Evolutionary conservation across 2,113 vertebrate species (phyloP).

Genomic region (Sterrhoptilus dennistouni): DNA sequence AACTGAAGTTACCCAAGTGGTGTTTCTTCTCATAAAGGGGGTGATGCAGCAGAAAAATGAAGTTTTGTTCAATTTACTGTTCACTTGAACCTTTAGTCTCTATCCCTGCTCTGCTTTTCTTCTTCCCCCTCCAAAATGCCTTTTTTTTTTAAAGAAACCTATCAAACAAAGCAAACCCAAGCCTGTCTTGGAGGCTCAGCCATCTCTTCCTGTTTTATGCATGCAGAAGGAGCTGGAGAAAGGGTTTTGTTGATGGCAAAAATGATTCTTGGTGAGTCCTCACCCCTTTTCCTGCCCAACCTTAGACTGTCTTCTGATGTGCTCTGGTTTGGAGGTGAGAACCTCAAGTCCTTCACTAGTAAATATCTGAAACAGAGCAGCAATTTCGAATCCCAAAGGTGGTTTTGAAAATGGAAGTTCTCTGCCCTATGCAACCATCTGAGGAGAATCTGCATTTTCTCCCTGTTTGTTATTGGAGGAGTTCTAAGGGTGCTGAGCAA

Average conservation of each 20-base stretch:
- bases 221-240: not conserved
- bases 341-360: not conserved
- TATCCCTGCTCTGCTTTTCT: not conserved
- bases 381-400: not conserved
- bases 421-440: not conserved
- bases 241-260: not conserved
- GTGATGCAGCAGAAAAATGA: not conserved
- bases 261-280: not conserved
- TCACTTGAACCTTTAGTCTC: not conserved
- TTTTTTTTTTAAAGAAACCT: not conserved
- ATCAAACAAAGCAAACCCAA: not conserved
- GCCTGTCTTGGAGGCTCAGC: not conserved
- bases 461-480: not conserved
- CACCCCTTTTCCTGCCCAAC: not conserved
- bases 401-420: not conserved
- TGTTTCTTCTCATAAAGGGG: not conserved
- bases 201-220: not conserved
- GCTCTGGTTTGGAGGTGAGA: not conserved
- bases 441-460: not conserved
- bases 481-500: not conserved
- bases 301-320: not conserved
- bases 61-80: not conserved
- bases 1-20: not conserved
- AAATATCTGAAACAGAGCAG: not conserved
- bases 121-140: not conserved